A percentile compares a stretch with the other conserved stretches of the same genome.
phyloP scores from a whole-genome alignment of 2,888 invertebrate species.

The Drosophila meridionalis region DNA sequence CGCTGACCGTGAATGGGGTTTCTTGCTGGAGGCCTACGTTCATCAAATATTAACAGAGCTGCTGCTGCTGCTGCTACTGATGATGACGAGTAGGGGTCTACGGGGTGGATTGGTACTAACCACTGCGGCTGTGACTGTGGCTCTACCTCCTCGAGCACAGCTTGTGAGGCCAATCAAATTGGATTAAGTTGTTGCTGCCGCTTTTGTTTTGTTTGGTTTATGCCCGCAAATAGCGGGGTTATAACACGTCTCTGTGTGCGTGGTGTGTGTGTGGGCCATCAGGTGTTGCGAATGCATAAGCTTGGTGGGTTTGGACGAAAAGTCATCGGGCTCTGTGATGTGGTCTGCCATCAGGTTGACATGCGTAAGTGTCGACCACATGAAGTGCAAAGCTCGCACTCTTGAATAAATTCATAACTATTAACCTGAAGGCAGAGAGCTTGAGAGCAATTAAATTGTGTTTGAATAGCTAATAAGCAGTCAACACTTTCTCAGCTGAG shows the following conservation, averaged over 20 bases:
- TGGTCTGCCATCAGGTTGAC: conserved; percentile 24
- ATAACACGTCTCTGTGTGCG: neutral
- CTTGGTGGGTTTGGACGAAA: conserved; percentile 1
- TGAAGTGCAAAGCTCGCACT: conserved; percentile 42
- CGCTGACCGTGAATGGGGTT: neutral
- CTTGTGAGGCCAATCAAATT: conserved; percentile 67
- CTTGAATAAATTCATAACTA: conserved; percentile 43
- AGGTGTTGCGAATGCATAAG: conserved; percentile 33
- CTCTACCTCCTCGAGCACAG: conserved; percentile 20
- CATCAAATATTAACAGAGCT: conserved; percentile 48
- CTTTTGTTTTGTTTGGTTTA: conserved; percentile 47
- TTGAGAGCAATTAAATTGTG: neutral
- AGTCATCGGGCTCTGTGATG: conserved; percentile 9
- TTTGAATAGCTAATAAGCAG: conserved; percentile 15
- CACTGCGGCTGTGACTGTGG: conserved; percentile 1
- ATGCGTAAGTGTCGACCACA: conserved; percentile 41
- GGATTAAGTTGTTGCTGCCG: conserved; percentile 73
- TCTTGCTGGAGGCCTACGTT: conserved; percentile 7
- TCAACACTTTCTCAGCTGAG: neutral
- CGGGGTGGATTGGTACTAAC: neutral
- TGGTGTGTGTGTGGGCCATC: conserved; percentile 11
- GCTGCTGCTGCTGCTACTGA: neutral
- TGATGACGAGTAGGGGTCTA: neutral
- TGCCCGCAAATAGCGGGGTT: conserved; percentile 23
- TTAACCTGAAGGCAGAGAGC: neutral